Evolutionary conservation across 2,888 invertebrate species (phyloP).

Genomic region (Formica aserva): DNA sequence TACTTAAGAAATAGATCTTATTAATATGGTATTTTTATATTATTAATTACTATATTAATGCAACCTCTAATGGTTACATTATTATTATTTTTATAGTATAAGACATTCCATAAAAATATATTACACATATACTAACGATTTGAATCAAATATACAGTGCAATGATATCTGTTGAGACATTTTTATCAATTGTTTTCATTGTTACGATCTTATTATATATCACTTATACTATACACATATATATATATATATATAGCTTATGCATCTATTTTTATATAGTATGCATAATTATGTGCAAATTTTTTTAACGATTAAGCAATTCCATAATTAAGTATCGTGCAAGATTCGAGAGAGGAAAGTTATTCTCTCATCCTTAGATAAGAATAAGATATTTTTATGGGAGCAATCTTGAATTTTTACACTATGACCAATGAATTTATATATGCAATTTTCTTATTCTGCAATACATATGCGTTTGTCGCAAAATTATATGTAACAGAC

Average conservation of each 20-base stretch:
- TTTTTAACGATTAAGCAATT: slow-evolving; percentile 13
- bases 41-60: neutral
- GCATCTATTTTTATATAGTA: slow-evolving; percentile 24
- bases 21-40: neutral
- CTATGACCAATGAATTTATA: slow-evolving; percentile 12
- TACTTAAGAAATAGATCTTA: neutral
- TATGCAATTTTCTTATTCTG: neutral
- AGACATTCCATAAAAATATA: slow-evolving; percentile 36
- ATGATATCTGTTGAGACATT: slow-evolving; percentile 17
- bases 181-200: slow-evolving; percentile 36
- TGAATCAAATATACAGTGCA: slow-evolving; percentile 37
- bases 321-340: neutral
- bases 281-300: slow-evolving; percentile 25
- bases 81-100: slow-evolving; percentile 6
- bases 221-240: slow-evolving; percentile 17
- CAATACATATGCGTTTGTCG: neutral
- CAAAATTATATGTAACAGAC: slow-evolving; percentile 1
- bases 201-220: slow-evolving; percentile 36
- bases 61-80: neutral
- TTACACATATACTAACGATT: slow-evolving; percentile 6
- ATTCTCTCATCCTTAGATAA: slow-evolving; percentile 7
- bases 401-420: slow-evolving; percentile 37
- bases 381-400: neutral
- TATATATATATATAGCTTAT: slow-evolving; percentile 42
- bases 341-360: neutral